Conservation (phyloP, 2,797 vertebrate species). For the Heteromormyrus szaboi region DNA sequence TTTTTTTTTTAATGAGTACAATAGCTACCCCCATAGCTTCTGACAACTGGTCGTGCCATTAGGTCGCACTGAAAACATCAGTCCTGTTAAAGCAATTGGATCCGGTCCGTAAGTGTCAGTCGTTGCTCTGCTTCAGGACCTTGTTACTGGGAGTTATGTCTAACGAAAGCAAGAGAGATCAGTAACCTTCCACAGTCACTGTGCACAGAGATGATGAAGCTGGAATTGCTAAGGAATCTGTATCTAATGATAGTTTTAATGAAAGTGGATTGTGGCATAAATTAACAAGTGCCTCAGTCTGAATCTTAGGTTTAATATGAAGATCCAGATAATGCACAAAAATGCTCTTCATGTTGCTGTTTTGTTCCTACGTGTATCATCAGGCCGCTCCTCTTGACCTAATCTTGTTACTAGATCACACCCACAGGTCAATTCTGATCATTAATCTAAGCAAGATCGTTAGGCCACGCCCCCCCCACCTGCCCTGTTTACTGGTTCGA, state of each 20-base stretch:
- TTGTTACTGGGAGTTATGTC: neutral
- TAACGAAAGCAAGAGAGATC: neutral
- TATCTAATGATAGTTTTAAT: neutral
- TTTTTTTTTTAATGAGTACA: neutral
- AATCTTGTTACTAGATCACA: neutral
- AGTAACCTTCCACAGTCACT: neutral
- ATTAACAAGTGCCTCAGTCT: neutral
- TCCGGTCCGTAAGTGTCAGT: neutral
- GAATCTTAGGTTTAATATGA: neutral
- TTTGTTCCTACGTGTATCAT: neutral
- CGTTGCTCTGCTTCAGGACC: neutral
- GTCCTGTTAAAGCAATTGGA: neutral
- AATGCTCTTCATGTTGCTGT: neutral
- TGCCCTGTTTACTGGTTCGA: neutral
- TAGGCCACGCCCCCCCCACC: neutral
- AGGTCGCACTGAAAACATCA: neutral
- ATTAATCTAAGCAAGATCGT: neutral
- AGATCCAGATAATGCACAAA: neutral
- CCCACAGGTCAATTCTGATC: neutral
- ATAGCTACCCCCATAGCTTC: neutral
- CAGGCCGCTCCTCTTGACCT: neutral
- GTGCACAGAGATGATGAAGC: neutral
- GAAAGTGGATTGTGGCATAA: neutral
- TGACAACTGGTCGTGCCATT: neutral
- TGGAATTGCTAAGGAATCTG: slow-evolving; percentile 5